These are phyloP conservation scores for Drosophila pseudotakahashii DNA, from an alignment of 2,888 invertebrate species.

Conservation along the genomic window DNA sequence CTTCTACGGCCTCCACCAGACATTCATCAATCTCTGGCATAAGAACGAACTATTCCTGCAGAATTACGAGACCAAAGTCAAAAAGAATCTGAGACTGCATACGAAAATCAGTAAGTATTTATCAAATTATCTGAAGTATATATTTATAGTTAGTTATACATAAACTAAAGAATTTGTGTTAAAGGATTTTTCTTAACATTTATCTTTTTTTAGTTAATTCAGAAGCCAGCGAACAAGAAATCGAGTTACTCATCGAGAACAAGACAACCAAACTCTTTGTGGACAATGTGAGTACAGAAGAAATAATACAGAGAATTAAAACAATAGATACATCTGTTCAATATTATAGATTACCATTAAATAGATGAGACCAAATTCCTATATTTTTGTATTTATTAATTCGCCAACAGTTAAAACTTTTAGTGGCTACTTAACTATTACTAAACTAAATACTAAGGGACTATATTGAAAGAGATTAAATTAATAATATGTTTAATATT, in stretches of 20 bases:
- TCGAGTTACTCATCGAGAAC: constrained; percentile 83
- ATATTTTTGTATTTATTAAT: no score
- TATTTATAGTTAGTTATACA: background rate
- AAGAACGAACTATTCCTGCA: constrained; percentile 82
- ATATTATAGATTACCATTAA: background rate
- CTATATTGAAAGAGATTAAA: background rate
- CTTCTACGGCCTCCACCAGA: constrained; percentile 83
- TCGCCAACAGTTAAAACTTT: no score
- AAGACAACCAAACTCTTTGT: constrained; percentile 84
- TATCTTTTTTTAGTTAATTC: constrained; percentile 70
- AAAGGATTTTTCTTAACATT: background rate
- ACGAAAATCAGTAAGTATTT: constrained; percentile 82
- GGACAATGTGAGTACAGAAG: constrained; percentile 82
- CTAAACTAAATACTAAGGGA: no score
- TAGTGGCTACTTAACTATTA: no score
- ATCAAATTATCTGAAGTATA: background rate
- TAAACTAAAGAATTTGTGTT: background rate
- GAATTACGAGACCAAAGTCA: constrained; percentile 82
- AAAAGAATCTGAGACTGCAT: constrained; percentile 83
- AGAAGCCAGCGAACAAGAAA: constrained; percentile 84
- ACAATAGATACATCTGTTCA: background rate
- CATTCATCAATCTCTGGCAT: constrained; percentile 83
- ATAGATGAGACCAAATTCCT: no score
- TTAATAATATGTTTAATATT: no score
- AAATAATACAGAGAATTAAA: background rate